phyloP scores from a whole-genome alignment of 53 echinoderm and acorn worm species.

The Henricia sp. region DNA sequence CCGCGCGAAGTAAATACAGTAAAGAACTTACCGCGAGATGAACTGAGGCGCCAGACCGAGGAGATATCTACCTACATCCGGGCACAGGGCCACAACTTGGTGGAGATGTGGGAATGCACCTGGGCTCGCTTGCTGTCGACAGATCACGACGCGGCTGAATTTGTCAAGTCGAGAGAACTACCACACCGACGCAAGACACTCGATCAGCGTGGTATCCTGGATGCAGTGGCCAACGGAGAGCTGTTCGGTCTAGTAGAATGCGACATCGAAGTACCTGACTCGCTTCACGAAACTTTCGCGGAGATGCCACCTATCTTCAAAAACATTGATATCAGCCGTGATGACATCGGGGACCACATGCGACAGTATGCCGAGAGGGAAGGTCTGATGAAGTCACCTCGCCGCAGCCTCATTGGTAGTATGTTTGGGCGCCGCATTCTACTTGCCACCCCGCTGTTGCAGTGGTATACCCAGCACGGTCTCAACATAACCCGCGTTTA shows the following conservation, averaged over 20 bases:
- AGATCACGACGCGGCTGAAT: background rate
- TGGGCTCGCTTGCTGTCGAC: slow-evolving; percentile 9
- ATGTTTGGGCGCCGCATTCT: slow-evolving; percentile 38
- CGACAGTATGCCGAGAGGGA: slow-evolving; percentile 1
- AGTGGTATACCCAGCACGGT: slow-evolving; percentile 22
- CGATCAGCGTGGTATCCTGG: too few relatives aligned
- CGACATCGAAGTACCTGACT: too few relatives aligned
- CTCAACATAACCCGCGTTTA: background rate
- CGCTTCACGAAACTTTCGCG: too few relatives aligned
- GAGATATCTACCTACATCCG: too few relatives aligned
- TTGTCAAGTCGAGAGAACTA: too few relatives aligned
- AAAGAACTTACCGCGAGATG: too few relatives aligned
- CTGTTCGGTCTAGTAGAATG: too few relatives aligned
- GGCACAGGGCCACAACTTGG: too few relatives aligned
- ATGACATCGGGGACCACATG: slow-evolving; percentile 63
- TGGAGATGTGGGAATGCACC: background rate
- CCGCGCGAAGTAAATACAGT: too few relatives aligned
- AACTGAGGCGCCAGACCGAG: too few relatives aligned
- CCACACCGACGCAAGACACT: too few relatives aligned
- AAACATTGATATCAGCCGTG: slow-evolving; percentile 23
- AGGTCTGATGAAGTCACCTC: slow-evolving; percentile 3
- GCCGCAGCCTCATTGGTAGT: slow-evolving; percentile 42
- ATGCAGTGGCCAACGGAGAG: too few relatives aligned
- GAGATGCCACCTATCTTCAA: slow-evolving; percentile 69
- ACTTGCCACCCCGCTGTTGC: slow-evolving; percentile 3